A percentile compares a stretch with the other conserved stretches of the same genome.
Evolutionary conservation across 2,888 invertebrate genomes (phyloP).

Genomic region (Hyposoter didymator): DNA sequence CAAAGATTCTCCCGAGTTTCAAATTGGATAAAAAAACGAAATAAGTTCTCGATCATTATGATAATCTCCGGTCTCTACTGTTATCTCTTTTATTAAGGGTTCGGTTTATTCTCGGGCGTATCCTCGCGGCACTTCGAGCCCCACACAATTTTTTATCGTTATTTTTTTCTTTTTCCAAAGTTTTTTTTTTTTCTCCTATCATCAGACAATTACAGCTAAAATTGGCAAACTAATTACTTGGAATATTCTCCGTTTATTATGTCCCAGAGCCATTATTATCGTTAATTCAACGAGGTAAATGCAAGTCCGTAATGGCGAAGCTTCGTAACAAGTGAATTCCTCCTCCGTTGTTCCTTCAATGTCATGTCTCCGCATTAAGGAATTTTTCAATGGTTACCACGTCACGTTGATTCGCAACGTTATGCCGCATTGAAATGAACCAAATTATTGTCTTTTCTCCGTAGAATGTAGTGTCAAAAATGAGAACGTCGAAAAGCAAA

Average conservation of each 20-base stretch:
- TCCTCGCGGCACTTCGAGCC: neutral
- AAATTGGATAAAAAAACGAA: constrained; percentile 2
- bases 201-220: neutral
- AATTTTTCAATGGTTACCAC: neutral
- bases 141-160: neutral
- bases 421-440: neutral
- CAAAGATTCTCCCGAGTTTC: constrained; percentile 9
- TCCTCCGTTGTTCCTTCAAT: neutral
- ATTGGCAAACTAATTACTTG: constrained; percentile 24
- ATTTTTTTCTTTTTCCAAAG: neutral
- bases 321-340: neutral
- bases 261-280: constrained; percentile 10
- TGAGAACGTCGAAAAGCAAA: neutral
- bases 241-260: constrained; percentile 5
- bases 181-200: neutral
- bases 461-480: neutral
- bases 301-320: neutral
- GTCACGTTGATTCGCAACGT: neutral
- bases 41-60: constrained; percentile 10
- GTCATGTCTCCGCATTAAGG: neutral
- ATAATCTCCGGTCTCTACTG: constrained; percentile 12
- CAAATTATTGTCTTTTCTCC: neutral
- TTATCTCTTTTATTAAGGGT: constrained; percentile 13
- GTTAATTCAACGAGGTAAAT: constrained; percentile 19
- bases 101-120: constrained; percentile 15